These are phyloP conservation scores for Chaetodon trifasciatus DNA, from an alignment of 2,797 vertebrate genomes.

Conservation along the genomic window DNA sequence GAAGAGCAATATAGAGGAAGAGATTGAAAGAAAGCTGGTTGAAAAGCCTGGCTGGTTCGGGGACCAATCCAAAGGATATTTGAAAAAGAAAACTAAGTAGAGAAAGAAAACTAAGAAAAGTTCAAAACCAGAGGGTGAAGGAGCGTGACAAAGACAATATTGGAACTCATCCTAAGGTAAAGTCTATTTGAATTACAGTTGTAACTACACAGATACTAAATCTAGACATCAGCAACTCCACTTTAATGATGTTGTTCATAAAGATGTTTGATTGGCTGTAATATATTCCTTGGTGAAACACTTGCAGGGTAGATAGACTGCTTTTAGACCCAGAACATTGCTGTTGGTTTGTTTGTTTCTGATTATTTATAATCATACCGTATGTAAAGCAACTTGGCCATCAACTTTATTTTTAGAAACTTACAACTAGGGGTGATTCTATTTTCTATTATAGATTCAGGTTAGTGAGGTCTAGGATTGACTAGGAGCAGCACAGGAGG, in stretches of 20 bases:
- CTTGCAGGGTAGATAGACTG: not conserved
- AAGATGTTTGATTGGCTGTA: not conserved
- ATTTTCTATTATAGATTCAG: not conserved
- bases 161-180: conserved; percentile 50
- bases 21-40: not conserved
- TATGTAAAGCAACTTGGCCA: not conserved
- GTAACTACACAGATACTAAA: not conserved
- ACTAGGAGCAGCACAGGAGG: not conserved
- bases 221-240: not conserved
- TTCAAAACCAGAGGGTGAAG: not conserved
- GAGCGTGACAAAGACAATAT: not conserved
- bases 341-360: not conserved
- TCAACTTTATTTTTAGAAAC: not conserved
- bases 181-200: not conserved
- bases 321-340: not conserved
- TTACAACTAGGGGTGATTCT: not conserved
- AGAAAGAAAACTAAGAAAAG: conserved; percentile 3
- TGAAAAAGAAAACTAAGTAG: conserved; percentile 6
- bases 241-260: not conserved
- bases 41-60: conserved; percentile 15
- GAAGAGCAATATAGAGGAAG: conserved; percentile 14
- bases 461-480: not conserved
- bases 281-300: not conserved
- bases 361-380: not conserved
- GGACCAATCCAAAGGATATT: conserved; percentile 6